These are phyloP conservation scores for Physocephala rufipes DNA, from an alignment of 2,888 invertebrate species.

Conservation along the genomic window DNA sequence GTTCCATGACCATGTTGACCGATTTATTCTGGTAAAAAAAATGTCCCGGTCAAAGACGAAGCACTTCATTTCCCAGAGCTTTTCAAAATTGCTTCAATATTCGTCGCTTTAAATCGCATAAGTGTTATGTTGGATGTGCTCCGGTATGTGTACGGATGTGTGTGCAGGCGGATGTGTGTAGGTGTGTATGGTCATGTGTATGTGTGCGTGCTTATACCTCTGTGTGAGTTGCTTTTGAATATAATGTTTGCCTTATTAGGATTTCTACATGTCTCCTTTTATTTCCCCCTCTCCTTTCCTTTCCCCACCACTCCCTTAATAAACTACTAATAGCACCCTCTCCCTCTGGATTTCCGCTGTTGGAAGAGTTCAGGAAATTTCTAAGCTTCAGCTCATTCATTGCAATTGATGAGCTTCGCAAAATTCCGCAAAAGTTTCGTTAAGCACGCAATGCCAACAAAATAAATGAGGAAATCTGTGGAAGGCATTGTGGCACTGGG, in stretches of 20 bases:
- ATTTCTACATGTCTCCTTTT: neutral
- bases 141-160: too few species aligned
- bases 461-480: slow-evolving; percentile 23
- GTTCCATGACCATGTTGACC: too few species aligned
- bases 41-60: too few species aligned
- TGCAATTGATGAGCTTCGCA: slow-evolving; percentile 36
- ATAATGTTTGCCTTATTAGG: neutral
- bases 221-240: too few species aligned
- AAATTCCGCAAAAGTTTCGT: slow-evolving; percentile 30
- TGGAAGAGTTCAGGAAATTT: neutral
- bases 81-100: too few species aligned
- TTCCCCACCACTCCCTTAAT: neutral
- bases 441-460: slow-evolving; percentile 32
- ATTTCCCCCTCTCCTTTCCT: neutral
- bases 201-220: too few species aligned
- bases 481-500: neutral
- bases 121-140: too few species aligned
- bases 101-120: too few species aligned
- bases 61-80: too few species aligned
- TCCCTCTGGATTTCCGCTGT: neutral
- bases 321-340: neutral
- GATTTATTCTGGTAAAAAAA: too few species aligned
- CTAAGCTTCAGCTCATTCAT: slow-evolving; percentile 20
- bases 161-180: too few species aligned
- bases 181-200: too few species aligned